Evolutionary conservation across 1,140 invertebrate genomes (phyloP), one percentile per base, ranked within the genome.

Genomic region (Drosophila quadrilineata): DNA sequence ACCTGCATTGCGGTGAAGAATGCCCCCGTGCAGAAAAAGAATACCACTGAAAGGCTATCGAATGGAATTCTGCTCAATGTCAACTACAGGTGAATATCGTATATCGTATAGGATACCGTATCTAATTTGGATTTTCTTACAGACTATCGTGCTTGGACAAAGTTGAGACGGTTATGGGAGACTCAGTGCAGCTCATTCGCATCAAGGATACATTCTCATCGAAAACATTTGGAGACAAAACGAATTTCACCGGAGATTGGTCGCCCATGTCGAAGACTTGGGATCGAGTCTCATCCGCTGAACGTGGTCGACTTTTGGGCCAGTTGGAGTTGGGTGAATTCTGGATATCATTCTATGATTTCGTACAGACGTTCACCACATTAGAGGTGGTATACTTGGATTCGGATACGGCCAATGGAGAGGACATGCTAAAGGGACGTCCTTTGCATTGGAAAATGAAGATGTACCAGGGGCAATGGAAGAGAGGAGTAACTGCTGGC

Each of bases 321-420:
- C 93, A 94, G 68, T 91, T 94, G 77, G 91, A 91, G 5, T 93
- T 95, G 71, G 95, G 95, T 22, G 95, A 96, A 90, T 97, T 97
- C 89, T 97, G 96, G 95, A 96, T 98, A 91, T 93, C 95, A 0
- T 96, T 95, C 79, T 92, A 93, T 3, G 96, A 97, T 86, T 97
- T 98, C 75, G 92, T 95, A 22, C 94, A 94, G 79, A 94, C 95
- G 0, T 98, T 97, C 88, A 94, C 94, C 4, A 93, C 95, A 52
- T 90, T 98, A 43, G 96, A 98, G 90, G 93, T 96, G 12, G 94
- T 97, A 6, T 96, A 98, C 90, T 90, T 98, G 45, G 96, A 97
- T 74, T 94, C 92, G 31, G 96, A 98, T 75, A 97, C 96, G 10
- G 94, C 95, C 46, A 91, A 94, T 69, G 95, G 96, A 62, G 97